A percentile compares a stretch with the other conserved stretches of the same genome.
Conservation (phyloP, 53 echinoderm and acorn worm genomes). For the Holothuria scabra region DNA sequence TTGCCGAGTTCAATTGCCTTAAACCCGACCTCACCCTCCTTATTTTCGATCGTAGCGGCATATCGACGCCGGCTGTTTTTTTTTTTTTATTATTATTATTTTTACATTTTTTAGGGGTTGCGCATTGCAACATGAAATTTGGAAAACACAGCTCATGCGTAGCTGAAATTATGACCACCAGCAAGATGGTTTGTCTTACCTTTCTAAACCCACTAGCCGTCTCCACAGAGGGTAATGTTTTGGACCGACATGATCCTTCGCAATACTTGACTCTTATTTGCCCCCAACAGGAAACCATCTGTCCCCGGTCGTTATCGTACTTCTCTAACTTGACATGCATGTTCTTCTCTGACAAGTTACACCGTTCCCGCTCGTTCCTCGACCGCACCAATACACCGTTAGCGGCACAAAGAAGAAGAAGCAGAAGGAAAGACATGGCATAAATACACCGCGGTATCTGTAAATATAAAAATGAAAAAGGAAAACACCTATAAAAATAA, state of each 20-base stretch:
- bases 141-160: too few relatives aligned
- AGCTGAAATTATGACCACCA: too few relatives aligned
- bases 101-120: too few relatives aligned
- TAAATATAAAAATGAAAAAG: not conserved
- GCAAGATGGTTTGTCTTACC: not conserved
- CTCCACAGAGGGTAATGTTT: constrained; percentile 1
- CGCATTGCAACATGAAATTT: too few relatives aligned
- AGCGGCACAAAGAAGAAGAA: constrained; percentile 28
- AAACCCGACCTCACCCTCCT: too few relatives aligned
- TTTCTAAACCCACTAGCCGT: not conserved
- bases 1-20: too few relatives aligned
- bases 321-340: not conserved
- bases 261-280: not conserved
- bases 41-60: too few relatives aligned
- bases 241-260: constrained; percentile 24
- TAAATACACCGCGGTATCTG: constrained; percentile 30
- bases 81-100: too few relatives aligned
- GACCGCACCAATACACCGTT: constrained; percentile 31
- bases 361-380: constrained; percentile 35
- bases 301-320: not conserved
- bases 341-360: not conserved
- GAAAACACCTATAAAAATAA: too few relatives aligned
- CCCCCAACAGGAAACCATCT: not conserved
- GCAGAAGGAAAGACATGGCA: constrained; percentile 34
- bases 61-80: too few relatives aligned